These are phyloP conservation scores for Antedon mediterranea DNA, from an alignment of 53 echinoderm and acorn worm genomes.

Conservation along the genomic window DNA sequence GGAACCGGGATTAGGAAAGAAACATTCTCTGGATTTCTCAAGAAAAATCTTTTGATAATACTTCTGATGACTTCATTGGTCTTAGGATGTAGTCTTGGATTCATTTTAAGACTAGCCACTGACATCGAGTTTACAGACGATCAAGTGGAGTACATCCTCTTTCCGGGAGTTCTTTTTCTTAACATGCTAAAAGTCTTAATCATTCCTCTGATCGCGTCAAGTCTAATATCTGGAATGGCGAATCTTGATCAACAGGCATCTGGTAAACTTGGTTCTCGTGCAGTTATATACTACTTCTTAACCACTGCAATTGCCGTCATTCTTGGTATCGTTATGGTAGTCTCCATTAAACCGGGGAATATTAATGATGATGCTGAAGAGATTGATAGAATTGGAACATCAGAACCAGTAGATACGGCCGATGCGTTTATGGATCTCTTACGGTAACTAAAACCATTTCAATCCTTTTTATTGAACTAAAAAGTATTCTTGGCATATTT, in stretches of 20 bases:
- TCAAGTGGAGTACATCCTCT: conserved; percentile 62
- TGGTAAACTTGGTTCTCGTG: conserved; percentile 60
- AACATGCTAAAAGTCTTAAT: conserved; percentile 77
- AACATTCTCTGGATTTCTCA: not conserved
- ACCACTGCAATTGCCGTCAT: conserved; percentile 76
- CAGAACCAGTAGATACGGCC: conserved; percentile 53
- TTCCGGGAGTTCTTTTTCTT: conserved; percentile 76
- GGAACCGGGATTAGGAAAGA: not conserved
- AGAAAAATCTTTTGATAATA: conserved; percentile 43
- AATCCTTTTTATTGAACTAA: no score
- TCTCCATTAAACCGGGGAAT: conserved; percentile 51
- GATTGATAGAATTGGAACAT: conserved; percentile 24
- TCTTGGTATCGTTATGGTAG: conserved; percentile 69
- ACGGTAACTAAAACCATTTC: conserved; percentile 27
- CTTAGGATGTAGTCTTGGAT: conserved; percentile 49
- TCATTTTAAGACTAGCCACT: conserved; percentile 45
- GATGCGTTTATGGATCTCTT: conserved; percentile 79
- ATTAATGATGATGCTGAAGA: conserved; percentile 10
- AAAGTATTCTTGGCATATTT: no score
- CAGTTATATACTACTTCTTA: conserved; percentile 69
- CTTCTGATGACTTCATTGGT: conserved; percentile 46
- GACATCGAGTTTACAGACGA: conserved; percentile 35
- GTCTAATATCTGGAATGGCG: conserved; percentile 65
- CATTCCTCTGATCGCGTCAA: conserved; percentile 58
- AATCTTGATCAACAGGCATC: conserved; percentile 61